Evolutionary conservation across 2,113 vertebrate genomes (phyloP), one percentile per base, ranked within the genome.

Genomic region (Nibea coibor): DNA sequence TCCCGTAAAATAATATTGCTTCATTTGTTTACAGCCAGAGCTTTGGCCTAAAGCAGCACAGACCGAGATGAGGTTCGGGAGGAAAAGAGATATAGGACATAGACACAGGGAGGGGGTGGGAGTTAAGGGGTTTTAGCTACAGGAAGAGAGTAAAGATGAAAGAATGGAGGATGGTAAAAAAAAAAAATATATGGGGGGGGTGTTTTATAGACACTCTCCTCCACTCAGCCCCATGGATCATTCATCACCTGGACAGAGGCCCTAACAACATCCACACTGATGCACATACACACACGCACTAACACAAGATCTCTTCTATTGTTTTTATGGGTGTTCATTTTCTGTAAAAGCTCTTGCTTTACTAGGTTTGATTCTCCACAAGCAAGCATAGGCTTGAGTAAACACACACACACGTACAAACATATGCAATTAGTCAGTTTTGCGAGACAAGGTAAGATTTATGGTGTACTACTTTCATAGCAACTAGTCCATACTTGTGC

Each of bases 201-300:
- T 89, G 84, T 83, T 92, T 91, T 88, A 92, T 87, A 57, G 90
- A 89, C 86, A 76, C 76, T 90, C 75, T 82, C 62, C 57, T 86
- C 51, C 62, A 75, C 84, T 89, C 78, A 83, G 78, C 28, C 42
- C 69, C 8, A 9, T 53, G 63, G 69, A 70, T 72, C 80, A 92
- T 93, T 87, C 66, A 90, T 93, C 91, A 92, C 47, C 70, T 47
- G 69, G 88, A 86, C 90, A 83, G 70, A 81, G 61, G 62, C 80
- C 66, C 26, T 53, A 74, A 78, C 70, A 81, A 69, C 81, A 83
- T 42, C 74, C 45, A 58, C 67, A 82, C 73, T 54, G 35, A 76
- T 22, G 17, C 74, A 78, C 64, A 81, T 3, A 69, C 65, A 76
- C 85, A 82, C 73, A 73, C 9, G 66, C 83, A 85, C 82, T 74